phyloP scores from a whole-genome alignment of 2,113 vertebrate genomes.

The Trochalopteron elliotii region DNA sequence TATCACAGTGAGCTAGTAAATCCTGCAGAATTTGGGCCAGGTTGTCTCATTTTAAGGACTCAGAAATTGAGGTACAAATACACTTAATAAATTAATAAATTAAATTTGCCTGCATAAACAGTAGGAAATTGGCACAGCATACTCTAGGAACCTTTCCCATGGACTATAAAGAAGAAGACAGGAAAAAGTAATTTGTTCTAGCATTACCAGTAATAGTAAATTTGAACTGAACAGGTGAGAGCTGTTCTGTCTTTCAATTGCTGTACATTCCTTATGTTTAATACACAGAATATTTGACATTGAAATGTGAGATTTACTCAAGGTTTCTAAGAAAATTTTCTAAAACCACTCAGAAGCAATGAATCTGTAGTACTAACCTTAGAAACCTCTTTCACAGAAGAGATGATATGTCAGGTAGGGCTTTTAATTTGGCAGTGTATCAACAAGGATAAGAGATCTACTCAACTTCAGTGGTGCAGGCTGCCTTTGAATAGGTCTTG shows the following conservation, averaged over 20 bases:
- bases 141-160: not conserved
- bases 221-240: not conserved
- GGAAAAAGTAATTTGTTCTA: not conserved
- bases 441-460: not conserved
- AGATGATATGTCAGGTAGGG: not conserved
- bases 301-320: not conserved
- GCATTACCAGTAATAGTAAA: not conserved
- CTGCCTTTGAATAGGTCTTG: not conserved
- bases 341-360: not conserved
- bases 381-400: not conserved
- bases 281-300: not conserved
- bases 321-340: not conserved
- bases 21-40: not conserved
- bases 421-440: slow-evolving; percentile 2
- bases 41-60: not conserved
- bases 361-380: not conserved
- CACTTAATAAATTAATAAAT: not conserved
- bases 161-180: not conserved
- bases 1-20: not conserved
- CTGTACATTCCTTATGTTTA: not conserved
- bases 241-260: not conserved
- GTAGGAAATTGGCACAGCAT: not conserved
- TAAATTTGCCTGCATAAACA: not conserved
- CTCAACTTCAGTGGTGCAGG: not conserved
- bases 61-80: not conserved